Base-by-base conservation (phyloP, 2,113 vertebrate genomes). In the Ariopsis seemanni region DNA sequence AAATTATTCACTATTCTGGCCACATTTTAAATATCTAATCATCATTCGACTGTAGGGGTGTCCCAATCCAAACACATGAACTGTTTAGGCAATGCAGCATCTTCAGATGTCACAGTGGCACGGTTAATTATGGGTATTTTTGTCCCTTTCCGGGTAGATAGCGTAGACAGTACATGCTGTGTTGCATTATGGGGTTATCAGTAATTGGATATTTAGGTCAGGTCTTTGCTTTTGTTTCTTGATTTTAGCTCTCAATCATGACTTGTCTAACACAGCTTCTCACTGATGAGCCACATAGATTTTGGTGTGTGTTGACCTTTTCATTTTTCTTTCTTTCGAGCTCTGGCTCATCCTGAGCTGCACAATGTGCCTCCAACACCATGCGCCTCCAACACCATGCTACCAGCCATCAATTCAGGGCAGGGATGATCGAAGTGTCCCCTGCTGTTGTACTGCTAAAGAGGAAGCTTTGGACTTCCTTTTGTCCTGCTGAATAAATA, bases 401-500 rank as follows among this genome's bases (percentile, higher is more conserved):
- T 93, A 92, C 92, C 90, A 90, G 89, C 27, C 91, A 94, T 94
- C 63, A 89, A 94, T 93, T 93, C 91, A 90, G 91, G 91, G 89
- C 79, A 8, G 62, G 82, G 82, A 79, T 75, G 89, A 94, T 93
- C 90, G 86, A 93, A 93, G 85, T 74, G 86, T 92, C 88, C 85
- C 91, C 18, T 88, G 91, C 91, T 92, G 87, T 92, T 91, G 92
- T 91, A 84, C 67, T 91, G 89, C 92, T 87, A 91, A 91, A 90
- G 84, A 90, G 88, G 87, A 89, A 90, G 63, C 87, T 78, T 85
- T 90, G 78, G 9, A 86, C 89, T 63, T 69, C 9, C 11, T 91
- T 90, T 88, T 12, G 71, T 85, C 92, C 92, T 84, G 91, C 92
- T 91, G 93, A 94, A 93, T 94, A 91, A 93, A 92, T 52, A 89